Evolutionary conservation across 2,888 invertebrate genomes (phyloP).

Genomic region (Trachelus tabidus): DNA sequence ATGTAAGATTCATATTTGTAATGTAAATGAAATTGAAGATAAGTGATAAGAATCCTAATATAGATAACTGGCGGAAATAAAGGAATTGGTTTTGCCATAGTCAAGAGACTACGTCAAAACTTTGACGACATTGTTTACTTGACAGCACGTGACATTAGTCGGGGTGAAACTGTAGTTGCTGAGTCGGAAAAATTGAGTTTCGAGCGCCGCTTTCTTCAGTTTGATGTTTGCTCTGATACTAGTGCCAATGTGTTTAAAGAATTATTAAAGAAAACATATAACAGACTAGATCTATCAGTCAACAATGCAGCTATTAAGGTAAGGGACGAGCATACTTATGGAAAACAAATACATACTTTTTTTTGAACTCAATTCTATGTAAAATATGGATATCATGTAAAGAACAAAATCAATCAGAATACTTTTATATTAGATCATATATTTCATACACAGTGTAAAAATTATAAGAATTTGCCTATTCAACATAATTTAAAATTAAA

Average conservation of each 20-base stretch:
- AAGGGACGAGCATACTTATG: too few species aligned
- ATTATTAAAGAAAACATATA: constrained; percentile 72
- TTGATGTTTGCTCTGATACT: constrained; percentile 74
- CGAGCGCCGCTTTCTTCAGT: constrained; percentile 73
- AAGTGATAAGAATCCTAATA: neutral
- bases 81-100: constrained; percentile 77
- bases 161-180: constrained; percentile 72
- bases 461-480: neutral
- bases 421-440: too few species aligned
- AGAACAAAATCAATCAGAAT: too few species aligned
- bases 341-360: too few species aligned
- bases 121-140: constrained; percentile 78
- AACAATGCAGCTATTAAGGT: constrained; percentile 83
- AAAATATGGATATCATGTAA: too few species aligned
- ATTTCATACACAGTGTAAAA: too few species aligned
- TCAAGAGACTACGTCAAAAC: constrained; percentile 74
- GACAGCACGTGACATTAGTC: constrained; percentile 72
- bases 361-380: too few species aligned
- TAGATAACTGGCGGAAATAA: constrained; percentile 78
- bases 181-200: constrained; percentile 70
- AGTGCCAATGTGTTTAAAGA: constrained; percentile 73
- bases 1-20: too few species aligned
- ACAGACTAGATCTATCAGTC: constrained; percentile 78
- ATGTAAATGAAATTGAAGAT: too few species aligned
- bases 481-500: neutral